Percentiles rank a stretch among this genome's conserved stretches.
These are phyloP conservation scores for Sorex fumeus DNA, from an alignment of 2,113 vertebrate species.

Conservation along the genomic window DNA sequence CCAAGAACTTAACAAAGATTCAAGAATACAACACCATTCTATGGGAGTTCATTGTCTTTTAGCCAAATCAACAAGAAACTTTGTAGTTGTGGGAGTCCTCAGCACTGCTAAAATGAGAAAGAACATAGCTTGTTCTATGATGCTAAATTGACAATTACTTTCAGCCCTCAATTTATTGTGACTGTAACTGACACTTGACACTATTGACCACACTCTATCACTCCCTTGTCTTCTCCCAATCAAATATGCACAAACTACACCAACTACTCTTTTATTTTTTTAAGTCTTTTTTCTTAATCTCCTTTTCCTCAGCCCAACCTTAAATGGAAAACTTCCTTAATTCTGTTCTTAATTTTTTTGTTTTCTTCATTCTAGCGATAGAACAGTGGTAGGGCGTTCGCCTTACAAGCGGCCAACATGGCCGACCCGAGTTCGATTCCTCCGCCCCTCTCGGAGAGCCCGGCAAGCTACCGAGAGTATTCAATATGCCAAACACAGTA, in stretches of 20 bases:
- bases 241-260: too few relatives aligned
- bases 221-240: background rate
- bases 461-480: too few relatives aligned
- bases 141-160: slow-evolving; percentile 33
- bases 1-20: slow-evolving; percentile 5
- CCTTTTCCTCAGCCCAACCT: background rate
- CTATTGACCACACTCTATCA: background rate
- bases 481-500: too few relatives aligned
- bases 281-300: background rate
- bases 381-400: too few relatives aligned
- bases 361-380: slow-evolving; percentile 12
- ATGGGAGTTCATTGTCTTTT: background rate
- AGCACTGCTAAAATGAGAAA: background rate
- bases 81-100: background rate
- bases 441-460: too few relatives aligned
- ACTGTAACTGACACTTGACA: background rate
- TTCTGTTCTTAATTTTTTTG: background rate
- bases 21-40: background rate
- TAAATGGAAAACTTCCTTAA: background rate
- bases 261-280: background rate
- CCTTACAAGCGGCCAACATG: too few relatives aligned
- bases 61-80: background rate
- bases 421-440: too few relatives aligned
- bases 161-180: slow-evolving; percentile 26
- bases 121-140: background rate